These are phyloP conservation scores for Yponomeuta evonymella DNA, from an alignment of 2,888 invertebrate species.

Conservation along the genomic window DNA sequence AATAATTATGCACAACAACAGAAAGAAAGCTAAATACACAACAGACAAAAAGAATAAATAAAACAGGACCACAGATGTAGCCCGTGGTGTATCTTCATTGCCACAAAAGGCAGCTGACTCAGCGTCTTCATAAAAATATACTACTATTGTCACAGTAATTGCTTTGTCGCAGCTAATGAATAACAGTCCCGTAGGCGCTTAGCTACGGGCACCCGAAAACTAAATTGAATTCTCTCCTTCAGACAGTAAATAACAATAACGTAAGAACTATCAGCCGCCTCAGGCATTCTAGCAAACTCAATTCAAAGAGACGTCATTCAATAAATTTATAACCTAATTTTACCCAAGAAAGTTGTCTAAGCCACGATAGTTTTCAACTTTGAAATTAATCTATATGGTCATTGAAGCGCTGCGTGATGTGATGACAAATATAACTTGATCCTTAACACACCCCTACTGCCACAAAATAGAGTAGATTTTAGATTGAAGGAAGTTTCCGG, in stretches of 20 bases:
- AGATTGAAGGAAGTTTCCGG: not conserved
- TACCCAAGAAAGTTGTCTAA: slow-evolving; percentile 25
- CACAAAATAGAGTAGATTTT: not conserved
- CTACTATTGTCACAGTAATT: not conserved
- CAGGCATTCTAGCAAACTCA: slow-evolving; percentile 1
- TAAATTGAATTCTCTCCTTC: not conserved
- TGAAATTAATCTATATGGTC: slow-evolving; percentile 45
- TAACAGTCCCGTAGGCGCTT: not conserved
- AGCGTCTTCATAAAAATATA: too few relatives aligned
- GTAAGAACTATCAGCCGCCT: not conserved
- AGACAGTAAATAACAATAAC: not conserved
- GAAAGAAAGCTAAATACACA: too few relatives aligned
- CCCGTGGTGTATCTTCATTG: too few relatives aligned
- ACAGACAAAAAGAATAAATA: too few relatives aligned
- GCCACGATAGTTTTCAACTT: slow-evolving; percentile 39
- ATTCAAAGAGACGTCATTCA: slow-evolving; percentile 22
- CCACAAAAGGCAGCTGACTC: too few relatives aligned
- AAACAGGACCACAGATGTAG: too few relatives aligned
- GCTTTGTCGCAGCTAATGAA: not conserved
- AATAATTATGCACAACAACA: too few relatives aligned
- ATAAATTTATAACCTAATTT: slow-evolving; percentile 35
- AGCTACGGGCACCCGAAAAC: not conserved
- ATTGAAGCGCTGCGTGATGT: slow-evolving; percentile 28
- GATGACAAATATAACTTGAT: not conserved
- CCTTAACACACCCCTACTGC: not conserved